Percentiles rank a stretch among this genome's conserved stretches.
Evolutionary conservation across 2,113 vertebrate species (phyloP).

Genomic region (Amia ocellicauda): DNA sequence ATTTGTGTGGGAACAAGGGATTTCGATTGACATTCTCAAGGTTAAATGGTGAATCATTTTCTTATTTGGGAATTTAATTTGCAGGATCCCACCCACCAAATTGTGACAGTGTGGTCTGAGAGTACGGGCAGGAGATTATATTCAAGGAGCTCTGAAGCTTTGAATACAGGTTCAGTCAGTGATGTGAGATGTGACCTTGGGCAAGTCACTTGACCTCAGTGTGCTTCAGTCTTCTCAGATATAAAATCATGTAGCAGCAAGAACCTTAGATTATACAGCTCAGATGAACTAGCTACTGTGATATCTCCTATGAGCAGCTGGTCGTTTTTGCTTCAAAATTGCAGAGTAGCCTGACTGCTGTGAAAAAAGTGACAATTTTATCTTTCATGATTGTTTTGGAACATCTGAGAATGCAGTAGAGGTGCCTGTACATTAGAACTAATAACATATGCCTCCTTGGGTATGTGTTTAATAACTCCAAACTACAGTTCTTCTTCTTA

Average conservation of each 20-base stretch:
- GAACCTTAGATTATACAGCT: not conserved
- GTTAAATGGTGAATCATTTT: not conserved
- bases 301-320: not conserved
- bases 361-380: too few species aligned
- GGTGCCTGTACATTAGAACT: too few species aligned
- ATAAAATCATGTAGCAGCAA: not conserved
- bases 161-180: not conserved
- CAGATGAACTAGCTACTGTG: not conserved
- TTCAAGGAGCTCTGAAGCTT: slow-evolving; percentile 7
- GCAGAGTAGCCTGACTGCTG: too few species aligned
- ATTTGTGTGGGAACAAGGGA: not conserved
- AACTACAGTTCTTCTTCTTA: too few species aligned
- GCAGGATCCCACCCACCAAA: not conserved
- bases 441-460: too few species aligned
- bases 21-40: not conserved
- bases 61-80: slow-evolving; percentile 1
- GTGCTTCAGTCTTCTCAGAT: not conserved
- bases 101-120: not conserved
- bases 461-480: too few species aligned
- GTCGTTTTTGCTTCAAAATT: not conserved
- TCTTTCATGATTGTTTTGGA: too few species aligned
- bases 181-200: not conserved
- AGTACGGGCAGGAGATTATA: not conserved
- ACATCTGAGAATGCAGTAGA: too few species aligned
- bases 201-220: not conserved